Base-by-base conservation (phyloP, 2,888 invertebrate genomes). In the Eubasilissa splendida region DNA sequence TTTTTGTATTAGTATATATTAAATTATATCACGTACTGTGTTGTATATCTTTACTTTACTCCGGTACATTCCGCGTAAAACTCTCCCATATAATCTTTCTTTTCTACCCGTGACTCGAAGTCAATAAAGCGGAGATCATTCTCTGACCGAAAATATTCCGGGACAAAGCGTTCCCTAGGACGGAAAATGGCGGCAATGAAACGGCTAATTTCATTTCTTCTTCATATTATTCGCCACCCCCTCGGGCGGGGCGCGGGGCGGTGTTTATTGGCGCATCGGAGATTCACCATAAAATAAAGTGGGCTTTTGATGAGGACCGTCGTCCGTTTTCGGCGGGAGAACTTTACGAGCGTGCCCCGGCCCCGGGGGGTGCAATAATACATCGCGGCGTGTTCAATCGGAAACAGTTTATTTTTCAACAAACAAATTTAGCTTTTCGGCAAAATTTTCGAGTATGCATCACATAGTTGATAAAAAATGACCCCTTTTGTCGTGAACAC, bases 221-320 rank as follows among this genome's bases (percentile, higher is more conserved):
- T 68, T 50, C 68, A 14, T 68, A 68, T n/a, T 68, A 4, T 42
- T 42, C 9, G 50, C 33, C 66, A 42, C 66, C 66, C 66, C 50
- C 52, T 4, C 58, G 11, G 58, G 58, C 58, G 58, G 58, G n/a
- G 58, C 50, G 14, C 22, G 68, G n/a, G 52, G 68, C 33, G 50
- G 50, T 68, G 68, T 68, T 68, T 68, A 68, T 68, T 68, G 68
- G 68, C 68, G 52, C 68, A 50, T 68, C 14, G 68, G 68, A 68
- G n/a, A 68, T 68, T 50, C 68, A 52, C 52, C 68, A 68, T 68
- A 68, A 68, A 68, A 50, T 68, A 68, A 68, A 68, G 68, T 50
- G 52, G 68, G 42, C 52, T 68, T 68, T 68, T 68, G 68, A 68
- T 50, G 68, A 68, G 68, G 68, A 33, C 52, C 68, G 50, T 68